Percentiles rank a stretch among this genome's conserved stretches.
These are phyloP conservation scores for Drosophila pegasa DNA, from an alignment of 2,888 invertebrate genomes.

Conservation along the genomic window DNA sequence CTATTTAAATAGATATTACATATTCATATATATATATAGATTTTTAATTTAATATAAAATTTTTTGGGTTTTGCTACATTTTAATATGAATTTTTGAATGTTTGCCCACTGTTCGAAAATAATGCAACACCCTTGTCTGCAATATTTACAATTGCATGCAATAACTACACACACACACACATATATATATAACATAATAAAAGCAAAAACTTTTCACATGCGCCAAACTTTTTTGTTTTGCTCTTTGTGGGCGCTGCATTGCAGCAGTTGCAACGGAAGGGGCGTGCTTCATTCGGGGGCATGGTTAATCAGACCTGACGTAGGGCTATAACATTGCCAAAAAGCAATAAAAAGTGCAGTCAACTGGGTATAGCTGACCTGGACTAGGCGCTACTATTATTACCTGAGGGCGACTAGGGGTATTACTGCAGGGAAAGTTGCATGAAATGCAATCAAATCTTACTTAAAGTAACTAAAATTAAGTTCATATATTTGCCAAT, in stretches of 20 bases:
- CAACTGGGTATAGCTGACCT: neutral
- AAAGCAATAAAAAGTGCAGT: conserved; percentile 22
- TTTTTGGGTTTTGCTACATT: neutral
- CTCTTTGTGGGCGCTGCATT: conserved; percentile 26
- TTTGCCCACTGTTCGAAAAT: neutral
- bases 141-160: conserved; percentile 25
- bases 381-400: neutral
- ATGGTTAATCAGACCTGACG: conserved; percentile 50
- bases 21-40: neutral
- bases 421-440: neutral
- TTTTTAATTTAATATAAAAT: neutral
- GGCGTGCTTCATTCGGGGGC: conserved; percentile 33
- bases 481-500: neutral
- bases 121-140: conserved; percentile 34
- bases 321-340: conserved; percentile 10
- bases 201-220: conserved; percentile 35
- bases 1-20: neutral
- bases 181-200: conserved; percentile 15
- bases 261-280: conserved; percentile 22
- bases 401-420: neutral
- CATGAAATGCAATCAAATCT: neutral
- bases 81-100: neutral
- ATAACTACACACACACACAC: conserved; percentile 13
- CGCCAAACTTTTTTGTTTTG: conserved; percentile 32
- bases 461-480: neutral